A percentile compares a stretch with the other conserved stretches of the same genome.
phyloP scores from a whole-genome alignment of 2,797 vertebrate species.

The Myripristis murdjan region DNA sequence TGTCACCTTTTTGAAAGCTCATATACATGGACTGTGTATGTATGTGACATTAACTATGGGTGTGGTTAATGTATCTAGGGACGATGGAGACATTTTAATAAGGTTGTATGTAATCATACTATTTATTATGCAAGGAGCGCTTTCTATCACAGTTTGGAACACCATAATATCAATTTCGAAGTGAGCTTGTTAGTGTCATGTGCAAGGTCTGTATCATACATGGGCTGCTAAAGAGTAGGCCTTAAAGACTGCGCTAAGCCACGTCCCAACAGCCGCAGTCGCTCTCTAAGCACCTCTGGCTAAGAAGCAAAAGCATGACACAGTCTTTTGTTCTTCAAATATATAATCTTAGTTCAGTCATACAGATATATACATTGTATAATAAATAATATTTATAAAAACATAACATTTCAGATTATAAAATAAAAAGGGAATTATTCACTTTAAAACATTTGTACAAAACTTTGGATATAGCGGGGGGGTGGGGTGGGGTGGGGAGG shows the following conservation, averaged over 20 bases:
- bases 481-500: conserved; percentile 10
- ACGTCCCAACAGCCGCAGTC: not conserved
- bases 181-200: conserved; percentile 21
- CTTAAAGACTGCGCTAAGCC: not conserved
- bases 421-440: conserved; percentile 97
- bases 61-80: not conserved
- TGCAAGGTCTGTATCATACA: conserved; percentile 16
- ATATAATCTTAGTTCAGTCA: conserved; percentile 99
- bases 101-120: conserved; percentile 6
- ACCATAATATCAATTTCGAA: conserved; percentile 12
- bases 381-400: conserved; percentile 99
- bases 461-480: conserved; percentile 96
- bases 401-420: conserved; percentile 98
- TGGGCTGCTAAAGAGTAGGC: not conserved
- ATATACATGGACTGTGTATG: not conserved
- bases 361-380: conserved; percentile 99
- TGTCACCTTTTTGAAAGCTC: not conserved
- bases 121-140: conserved; percentile 37
- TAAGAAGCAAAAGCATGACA: conserved; percentile 71
- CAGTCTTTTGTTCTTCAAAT: conserved; percentile 94
- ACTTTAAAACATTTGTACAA: conserved; percentile 97
- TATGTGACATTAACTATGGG: not conserved
- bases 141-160: conserved; percentile 22
- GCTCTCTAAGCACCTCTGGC: conserved; percentile 10
- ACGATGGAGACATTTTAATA: conserved; percentile 16